Base-by-base conservation (phyloP, 2,888 invertebrate genomes). In the Luperina nickerlii region DNA sequence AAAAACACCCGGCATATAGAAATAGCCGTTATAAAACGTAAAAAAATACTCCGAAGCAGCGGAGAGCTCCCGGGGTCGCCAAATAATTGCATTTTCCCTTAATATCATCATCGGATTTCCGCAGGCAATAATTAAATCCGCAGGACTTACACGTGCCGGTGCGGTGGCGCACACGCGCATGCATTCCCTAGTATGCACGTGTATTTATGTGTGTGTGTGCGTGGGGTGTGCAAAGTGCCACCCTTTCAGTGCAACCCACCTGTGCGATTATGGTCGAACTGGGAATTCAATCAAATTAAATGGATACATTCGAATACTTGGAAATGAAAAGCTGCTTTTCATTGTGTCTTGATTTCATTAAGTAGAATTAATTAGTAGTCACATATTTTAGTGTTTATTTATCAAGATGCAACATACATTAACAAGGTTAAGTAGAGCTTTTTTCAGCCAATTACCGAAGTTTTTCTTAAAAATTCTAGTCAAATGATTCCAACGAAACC, bases 141-240 rank as follows among this genome's bases (percentile, higher is more conserved):
- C 87, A 79, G 88, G 83, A 81, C 82, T 88, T 90, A 91, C 92
- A 91, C 92, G 91, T 91, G 91, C 83, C 5, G 6, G 38, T 6
- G 38, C 38, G 5, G 38, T 86, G 71, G 81, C 83, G 81, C 86
- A 87, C 84, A 83, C 60, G 51, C 79, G 70, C 73, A 73, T 42
- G 38, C 38, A 65, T 71, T 62, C 74, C 76, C 72, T 65, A 63
- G n/a, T 81, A 74, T 68, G 68, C 67, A 81, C 67, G 48, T 85
- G 54, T 45, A n/a, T 20, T n/a, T 74, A 38, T 48, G 24, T 62
- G 45, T 70, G 32, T 75, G 69, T 69, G 76, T 76, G 71, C 78
- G 90, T 89, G 73, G 84, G 88, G 69, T 65, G 78, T 77, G 76
- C 74, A 77, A 68, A 83, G 82, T 85, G 54, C 78, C 83, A 84